Conservation (phyloP, 2,113 vertebrate genomes). For the Anoplopoma fimbria region DNA sequence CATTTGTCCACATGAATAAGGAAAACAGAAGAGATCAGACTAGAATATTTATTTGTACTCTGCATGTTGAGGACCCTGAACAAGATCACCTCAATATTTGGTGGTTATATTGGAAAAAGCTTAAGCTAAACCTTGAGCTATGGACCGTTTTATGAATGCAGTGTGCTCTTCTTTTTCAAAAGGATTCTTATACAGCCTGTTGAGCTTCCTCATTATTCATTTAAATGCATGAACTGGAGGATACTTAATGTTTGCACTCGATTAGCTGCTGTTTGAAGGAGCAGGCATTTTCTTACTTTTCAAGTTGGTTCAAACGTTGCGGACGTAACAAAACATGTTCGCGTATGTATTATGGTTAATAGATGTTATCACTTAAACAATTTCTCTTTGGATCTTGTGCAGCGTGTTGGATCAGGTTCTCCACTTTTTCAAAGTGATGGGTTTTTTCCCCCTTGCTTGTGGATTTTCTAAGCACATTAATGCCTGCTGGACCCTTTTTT, state of each 20-base stretch:
- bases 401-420: constrained; percentile 6
- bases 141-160: neutral
- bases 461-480: constrained; percentile 15
- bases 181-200: neutral
- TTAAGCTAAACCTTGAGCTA: neutral
- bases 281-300: neutral
- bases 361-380: neutral
- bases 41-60: neutral
- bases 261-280: neutral
- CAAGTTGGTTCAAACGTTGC: neutral
- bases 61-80: neutral
- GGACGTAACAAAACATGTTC: neutral
- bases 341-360: neutral
- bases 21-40: neutral
- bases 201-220: neutral
- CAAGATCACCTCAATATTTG: neutral
- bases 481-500: no score
- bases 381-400: constrained; percentile 35
- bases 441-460: neutral
- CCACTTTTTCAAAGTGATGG: neutral
- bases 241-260: neutral
- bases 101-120: neutral
- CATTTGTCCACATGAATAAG: neutral
- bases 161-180: neutral
- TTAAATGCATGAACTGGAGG: neutral